Conservation (phyloP, 1,140 invertebrate species). For the Pseudomyrmex cubaensis region DNA sequence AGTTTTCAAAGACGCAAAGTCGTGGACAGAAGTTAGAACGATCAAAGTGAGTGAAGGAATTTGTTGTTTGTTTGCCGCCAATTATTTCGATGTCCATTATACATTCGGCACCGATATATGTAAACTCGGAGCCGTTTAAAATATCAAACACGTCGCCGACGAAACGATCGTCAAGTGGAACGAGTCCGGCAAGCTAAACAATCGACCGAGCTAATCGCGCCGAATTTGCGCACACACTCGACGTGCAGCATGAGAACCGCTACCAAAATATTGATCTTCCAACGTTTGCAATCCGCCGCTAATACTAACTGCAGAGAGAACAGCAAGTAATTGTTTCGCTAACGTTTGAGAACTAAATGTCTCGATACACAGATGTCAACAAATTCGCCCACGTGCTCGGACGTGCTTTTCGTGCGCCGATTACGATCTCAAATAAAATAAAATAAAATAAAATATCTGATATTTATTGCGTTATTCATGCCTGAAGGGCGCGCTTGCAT, state of each 20-base stretch:
- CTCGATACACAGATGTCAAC: constrained; percentile 46
- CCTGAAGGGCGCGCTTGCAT: not conserved
- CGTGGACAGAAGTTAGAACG: too few species aligned
- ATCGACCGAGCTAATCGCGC: constrained; percentile 29
- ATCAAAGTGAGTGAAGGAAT: not conserved
- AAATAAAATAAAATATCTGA: not conserved
- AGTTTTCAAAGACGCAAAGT: not conserved
- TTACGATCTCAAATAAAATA: not conserved
- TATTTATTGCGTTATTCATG: constrained; percentile 29
- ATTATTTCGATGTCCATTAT: not conserved
- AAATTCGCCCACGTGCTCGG: constrained; percentile 49
- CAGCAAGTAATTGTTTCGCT: constrained; percentile 37
- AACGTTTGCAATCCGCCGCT: constrained; percentile 45
- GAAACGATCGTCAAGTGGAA: constrained; percentile 23
- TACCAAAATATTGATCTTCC: constrained; percentile 58
- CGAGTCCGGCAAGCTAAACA: constrained; percentile 26
- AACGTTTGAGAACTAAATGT: constrained; percentile 40
- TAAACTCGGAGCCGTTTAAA: not conserved
- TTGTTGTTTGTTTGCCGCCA: not conserved
- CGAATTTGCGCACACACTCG: constrained; percentile 26
- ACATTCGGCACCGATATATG: not conserved
- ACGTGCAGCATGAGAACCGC: constrained; percentile 50
- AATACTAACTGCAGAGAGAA: constrained; percentile 41
- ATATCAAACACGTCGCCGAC: not conserved
- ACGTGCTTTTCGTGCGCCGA: constrained; percentile 11